Conservation (phyloP, 2,797 vertebrate genomes). For the Petrocephalus schoutedeni region DNA sequence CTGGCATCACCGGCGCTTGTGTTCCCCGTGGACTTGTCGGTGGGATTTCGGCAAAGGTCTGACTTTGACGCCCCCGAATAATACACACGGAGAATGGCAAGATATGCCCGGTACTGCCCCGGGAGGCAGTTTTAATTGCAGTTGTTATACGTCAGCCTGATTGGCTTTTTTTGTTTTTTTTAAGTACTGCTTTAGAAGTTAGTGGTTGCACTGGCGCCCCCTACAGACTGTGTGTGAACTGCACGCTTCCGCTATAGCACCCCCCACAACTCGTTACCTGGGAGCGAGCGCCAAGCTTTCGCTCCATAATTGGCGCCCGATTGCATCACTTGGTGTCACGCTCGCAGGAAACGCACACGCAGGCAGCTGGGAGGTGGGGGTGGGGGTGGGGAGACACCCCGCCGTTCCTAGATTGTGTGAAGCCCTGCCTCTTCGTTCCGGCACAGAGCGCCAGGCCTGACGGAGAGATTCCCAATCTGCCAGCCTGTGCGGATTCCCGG, state of each 20-base stretch:
- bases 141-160: not conserved
- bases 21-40: no score
- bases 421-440: not conserved
- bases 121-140: not conserved
- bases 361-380: not conserved
- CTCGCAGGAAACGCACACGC: not conserved
- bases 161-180: not conserved
- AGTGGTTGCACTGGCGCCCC: not conserved
- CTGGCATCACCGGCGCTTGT: no score
- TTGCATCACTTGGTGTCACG: not conserved
- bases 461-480: not conserved
- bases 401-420: not conserved
- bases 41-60: not conserved
- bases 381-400: not conserved
- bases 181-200: not conserved
- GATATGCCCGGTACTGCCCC: not conserved
- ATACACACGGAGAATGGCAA: not conserved
- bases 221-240: not conserved
- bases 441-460: not conserved
- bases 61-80: not conserved
- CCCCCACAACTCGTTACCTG: not conserved
- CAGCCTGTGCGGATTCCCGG: not conserved
- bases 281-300: not conserved
- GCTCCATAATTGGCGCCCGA: not conserved
- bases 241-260: not conserved